These are phyloP conservation scores for Cheirogaleus medius DNA, from an alignment of 2,113 vertebrate genomes.

Conservation along the genomic window DNA sequence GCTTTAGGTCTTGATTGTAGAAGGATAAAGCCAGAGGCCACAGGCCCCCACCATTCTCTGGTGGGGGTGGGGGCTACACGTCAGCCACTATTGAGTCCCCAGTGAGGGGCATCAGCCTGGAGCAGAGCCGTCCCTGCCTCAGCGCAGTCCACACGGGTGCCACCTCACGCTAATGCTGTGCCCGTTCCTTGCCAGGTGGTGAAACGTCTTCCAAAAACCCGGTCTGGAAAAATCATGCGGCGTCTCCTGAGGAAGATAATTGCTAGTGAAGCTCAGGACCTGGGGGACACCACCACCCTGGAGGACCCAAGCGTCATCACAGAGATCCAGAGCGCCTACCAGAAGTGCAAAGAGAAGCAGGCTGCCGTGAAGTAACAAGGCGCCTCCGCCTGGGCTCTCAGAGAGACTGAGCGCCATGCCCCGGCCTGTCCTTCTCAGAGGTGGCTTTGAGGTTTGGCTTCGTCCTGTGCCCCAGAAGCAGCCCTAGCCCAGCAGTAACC, in stretches of 20 bases:
- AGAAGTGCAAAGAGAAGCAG: constrained; percentile 81
- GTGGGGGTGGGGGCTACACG: rapidly evolving
- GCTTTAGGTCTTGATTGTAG: background rate
- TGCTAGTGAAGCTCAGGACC: constrained; percentile 76
- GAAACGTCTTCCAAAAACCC: constrained; percentile 94
- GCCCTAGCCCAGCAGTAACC: background rate
- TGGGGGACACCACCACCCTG: constrained; percentile 93
- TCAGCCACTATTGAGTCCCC: background rate
- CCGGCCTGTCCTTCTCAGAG: background rate
- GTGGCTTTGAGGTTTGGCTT: background rate
- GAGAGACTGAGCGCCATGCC: background rate
- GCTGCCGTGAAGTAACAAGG: constrained; percentile 42
- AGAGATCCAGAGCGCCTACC: constrained; percentile 88
- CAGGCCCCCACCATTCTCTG: rapidly evolving
- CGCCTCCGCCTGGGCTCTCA: background rate
- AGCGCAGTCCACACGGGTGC: rapidly evolving
- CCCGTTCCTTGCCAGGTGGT: constrained; percentile 86
- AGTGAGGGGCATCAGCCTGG: too few relatives aligned
- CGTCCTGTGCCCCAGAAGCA: background rate
- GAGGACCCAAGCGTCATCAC: constrained; percentile 90
- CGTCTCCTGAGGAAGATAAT: constrained; percentile 91
- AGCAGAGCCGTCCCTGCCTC: background rate
- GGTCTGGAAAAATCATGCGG: constrained; percentile 96
- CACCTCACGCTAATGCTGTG: background rate
- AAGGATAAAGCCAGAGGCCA: background rate